Base-by-base conservation (phyloP, 2,888 invertebrate genomes). In the Aromia moschata region DNA sequence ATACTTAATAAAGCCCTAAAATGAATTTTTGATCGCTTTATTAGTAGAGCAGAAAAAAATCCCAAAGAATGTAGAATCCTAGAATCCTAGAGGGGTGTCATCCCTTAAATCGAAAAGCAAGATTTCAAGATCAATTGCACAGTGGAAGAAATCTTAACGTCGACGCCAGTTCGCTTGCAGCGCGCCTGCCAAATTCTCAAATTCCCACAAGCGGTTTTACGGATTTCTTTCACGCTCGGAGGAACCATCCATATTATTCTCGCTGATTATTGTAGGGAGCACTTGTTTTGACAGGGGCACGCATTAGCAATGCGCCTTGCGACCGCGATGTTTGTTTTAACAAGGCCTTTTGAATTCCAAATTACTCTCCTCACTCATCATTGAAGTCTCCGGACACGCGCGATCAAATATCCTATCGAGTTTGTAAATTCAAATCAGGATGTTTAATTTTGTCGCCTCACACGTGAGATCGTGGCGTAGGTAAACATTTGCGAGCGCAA, bases 371-470 rank as follows among this genome's bases (percentile, higher is more conserved):
- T 51, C 25, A 44, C 51, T 36, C 37, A 45, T 56, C 56, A 52
- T 60, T 52, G 49, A 55, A 51, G 20, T 56, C 52, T 60, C 56
- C 46, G 33, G 12, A 52, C 30, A 56, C 51, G 51, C 38, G 49
- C 45, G 43, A 49, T 54, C 41, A 41, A 53, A 46, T 33, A 33
- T 43, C 20, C 17, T 33, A 11, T 31, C 12, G 41, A 14, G 31
- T 17, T 33, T 33, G 46, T 46, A 16, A 33, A 46, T 46, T 46
- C 46, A 17, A 11, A 17, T 33, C 33, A 33, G 46, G 33, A 5
- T 7, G n/a, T 14, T 10, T 31, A 31, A 31, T 45, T 45, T 17
- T 46, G 43, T 25, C 43, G 25, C 3, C 18, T 1, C 9, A 20
- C 43, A 43, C 20, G 9, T 5, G 20, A 43, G 9, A 25, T 5